Evolutionary conservation across 2,797 vertebrate species (phyloP).

Genomic region (Pyrocephalus nanus): DNA sequence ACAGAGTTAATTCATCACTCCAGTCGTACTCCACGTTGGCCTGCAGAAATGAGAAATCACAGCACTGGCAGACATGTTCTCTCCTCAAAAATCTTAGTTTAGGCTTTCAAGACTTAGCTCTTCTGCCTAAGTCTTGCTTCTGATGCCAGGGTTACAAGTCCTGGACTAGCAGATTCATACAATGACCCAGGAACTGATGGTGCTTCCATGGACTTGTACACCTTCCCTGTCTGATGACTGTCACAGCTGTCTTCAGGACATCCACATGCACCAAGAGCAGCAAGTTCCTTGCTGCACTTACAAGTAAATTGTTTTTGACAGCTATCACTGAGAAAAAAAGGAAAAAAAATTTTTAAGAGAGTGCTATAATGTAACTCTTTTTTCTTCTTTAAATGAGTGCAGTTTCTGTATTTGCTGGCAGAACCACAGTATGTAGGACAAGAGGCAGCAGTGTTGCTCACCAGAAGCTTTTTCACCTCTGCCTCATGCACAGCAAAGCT

Average conservation of each 20-base stretch:
- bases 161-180: background rate
- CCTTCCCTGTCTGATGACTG: background rate
- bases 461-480: background rate
- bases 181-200: background rate
- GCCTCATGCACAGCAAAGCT: accelerated
- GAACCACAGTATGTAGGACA: background rate
- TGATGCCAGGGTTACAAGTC: background rate
- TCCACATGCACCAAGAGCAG: background rate
- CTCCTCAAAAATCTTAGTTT: background rate
- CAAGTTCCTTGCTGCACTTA: background rate
- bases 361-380: background rate
- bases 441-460: accelerated
- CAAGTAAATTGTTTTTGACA: background rate
- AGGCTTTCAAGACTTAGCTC: background rate
- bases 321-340: background rate
- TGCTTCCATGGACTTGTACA: background rate
- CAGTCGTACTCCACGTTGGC: background rate
- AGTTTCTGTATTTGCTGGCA: background rate
- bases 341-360: background rate
- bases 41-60: background rate
- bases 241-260: background rate
- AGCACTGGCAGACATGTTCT: background rate
- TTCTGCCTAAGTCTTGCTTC: background rate
- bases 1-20: background rate
- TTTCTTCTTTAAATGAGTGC: background rate